Evolutionary conservation across 2,113 vertebrate genomes (phyloP).

Genomic region (Cephalopterus ornatus): DNA sequence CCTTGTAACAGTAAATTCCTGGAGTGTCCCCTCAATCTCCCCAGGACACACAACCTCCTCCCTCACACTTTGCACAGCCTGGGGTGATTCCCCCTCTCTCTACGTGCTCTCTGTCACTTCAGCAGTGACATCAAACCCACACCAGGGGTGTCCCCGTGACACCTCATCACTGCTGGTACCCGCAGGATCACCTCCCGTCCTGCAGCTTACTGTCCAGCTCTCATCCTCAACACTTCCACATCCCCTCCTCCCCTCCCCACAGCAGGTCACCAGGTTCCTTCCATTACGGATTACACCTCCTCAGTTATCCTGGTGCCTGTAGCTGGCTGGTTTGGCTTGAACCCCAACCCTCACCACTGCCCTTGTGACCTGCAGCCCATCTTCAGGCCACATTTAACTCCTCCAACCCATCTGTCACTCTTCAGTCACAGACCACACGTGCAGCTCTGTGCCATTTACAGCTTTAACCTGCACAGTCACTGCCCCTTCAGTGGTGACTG

Average conservation of each 20-base stretch:
- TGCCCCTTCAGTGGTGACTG: accelerated
- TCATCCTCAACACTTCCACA: too few species aligned
- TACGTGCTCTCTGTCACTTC: too few species aligned
- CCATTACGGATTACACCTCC: background rate
- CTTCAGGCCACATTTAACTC: background rate
- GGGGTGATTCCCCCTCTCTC: background rate
- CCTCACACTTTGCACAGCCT: background rate
- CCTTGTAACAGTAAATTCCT: background rate
- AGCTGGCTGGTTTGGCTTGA: background rate
- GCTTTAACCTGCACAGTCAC: accelerated
- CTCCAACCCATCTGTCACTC: accelerated
- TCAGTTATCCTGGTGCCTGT: background rate
- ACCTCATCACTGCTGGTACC: background rate
- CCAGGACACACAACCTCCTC: background rate
- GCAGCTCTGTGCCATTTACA: background rate
- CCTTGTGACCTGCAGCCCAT: background rate
- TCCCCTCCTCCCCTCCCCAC: too few species aligned
- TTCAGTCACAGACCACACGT: background rate
- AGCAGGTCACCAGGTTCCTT: background rate
- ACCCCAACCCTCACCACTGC: background rate
- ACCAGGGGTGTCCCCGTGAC: background rate
- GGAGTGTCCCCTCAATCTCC: too few species aligned
- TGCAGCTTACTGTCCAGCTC: too few species aligned
- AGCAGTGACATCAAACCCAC: background rate
- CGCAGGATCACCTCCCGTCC: background rate